A percentile compares a stretch with the other conserved stretches of the same genome.
These are phyloP conservation scores for Sciurus niger DNA, from an alignment of 2,113 vertebrate genomes.

Conservation along the genomic window DNA sequence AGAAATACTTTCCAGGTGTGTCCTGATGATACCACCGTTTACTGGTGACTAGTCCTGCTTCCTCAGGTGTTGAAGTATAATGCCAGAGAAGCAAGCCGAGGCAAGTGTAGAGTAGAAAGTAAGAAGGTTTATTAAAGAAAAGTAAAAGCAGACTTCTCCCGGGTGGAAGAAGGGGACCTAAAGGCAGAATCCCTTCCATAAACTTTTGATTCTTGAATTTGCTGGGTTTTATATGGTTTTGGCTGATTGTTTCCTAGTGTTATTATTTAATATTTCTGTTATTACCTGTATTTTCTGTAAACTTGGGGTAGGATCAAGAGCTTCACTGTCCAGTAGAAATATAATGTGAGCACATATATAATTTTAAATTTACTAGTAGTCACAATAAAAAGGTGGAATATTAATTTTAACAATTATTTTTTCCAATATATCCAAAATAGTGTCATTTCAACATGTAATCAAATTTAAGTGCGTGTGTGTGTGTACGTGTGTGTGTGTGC, in stretches of 20 bases:
- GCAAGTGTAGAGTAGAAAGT: too few species aligned
- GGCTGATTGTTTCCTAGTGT: background rate
- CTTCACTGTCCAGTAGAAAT: background rate
- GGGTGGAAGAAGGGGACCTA: too few species aligned
- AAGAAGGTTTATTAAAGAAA: too few species aligned
- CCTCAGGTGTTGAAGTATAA: too few species aligned
- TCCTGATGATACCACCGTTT: too few species aligned
- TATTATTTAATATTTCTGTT: background rate
- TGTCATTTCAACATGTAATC: background rate
- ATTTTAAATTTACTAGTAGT: background rate
- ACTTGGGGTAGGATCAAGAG: background rate
- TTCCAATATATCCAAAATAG: background rate
- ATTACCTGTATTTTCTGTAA: conserved; percentile 24
- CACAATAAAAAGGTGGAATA: background rate
- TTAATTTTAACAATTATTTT: background rate
- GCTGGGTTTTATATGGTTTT: background rate
- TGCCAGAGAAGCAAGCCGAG: too few species aligned
- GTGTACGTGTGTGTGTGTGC: too few species aligned
- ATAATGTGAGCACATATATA: background rate
- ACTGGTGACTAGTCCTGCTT: too few species aligned
- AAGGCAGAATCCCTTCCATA: background rate
- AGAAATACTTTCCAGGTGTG: too few species aligned
- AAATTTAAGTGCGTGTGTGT: background rate
- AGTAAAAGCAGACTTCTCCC: too few species aligned
- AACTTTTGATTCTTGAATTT: background rate